Conservation (phyloP, 2,113 vertebrate species). For the Scopus umbretta region DNA sequence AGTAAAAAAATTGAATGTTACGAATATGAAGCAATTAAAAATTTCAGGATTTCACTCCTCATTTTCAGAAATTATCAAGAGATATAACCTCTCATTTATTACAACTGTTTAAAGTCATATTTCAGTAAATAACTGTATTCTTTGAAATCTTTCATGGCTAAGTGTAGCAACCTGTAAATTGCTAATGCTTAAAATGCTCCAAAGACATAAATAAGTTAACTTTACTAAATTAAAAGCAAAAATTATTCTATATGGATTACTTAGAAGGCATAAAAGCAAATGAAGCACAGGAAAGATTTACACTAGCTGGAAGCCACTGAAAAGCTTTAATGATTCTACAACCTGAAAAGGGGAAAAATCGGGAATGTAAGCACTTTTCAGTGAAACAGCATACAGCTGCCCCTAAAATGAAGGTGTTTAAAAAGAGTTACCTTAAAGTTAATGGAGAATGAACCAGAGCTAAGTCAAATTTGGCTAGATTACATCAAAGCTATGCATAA, state of each 20-base stretch:
- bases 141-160: neutral
- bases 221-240: neutral
- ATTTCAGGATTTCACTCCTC: neutral
- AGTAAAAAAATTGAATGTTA: neutral
- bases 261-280: neutral
- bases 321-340: neutral
- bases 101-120: neutral
- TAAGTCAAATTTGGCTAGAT: neutral
- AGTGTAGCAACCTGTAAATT: neutral
- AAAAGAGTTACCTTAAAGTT: neutral
- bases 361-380: neutral
- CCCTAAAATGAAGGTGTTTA: neutral
- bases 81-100: neutral
- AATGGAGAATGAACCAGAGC: neutral
- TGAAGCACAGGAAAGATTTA: neutral
- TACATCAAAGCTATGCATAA: neutral
- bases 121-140: neutral
- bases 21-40: neutral
- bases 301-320: neutral
- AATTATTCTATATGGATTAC: neutral
- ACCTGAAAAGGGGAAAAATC: neutral
- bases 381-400: neutral
- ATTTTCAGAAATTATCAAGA: neutral
- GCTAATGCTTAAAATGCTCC: neutral
- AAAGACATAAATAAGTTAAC: neutral